A percentile compares a stretch with the other conserved stretches of the same genome.
Evolutionary conservation across 2,113 vertebrate genomes (phyloP).

Genomic region (Ailurus styani): DNA sequence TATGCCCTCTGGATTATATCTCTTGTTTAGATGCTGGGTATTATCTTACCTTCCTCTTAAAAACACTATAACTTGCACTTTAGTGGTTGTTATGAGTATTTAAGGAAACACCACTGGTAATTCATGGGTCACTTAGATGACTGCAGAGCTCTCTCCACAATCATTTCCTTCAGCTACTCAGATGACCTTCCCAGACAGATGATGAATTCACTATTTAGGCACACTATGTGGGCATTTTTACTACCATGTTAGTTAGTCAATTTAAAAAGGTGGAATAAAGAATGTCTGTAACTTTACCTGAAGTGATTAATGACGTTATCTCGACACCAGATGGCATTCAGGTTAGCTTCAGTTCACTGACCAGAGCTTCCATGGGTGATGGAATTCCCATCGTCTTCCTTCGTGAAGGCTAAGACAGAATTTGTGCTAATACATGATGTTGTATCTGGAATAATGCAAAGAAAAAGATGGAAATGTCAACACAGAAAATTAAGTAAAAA

Average conservation of each 20-base stretch:
- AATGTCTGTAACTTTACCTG: not conserved
- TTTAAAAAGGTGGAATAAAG: not conserved
- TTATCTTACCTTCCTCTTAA: not conserved
- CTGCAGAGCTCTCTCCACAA: not conserved
- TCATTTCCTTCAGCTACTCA: not conserved
- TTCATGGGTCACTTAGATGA: not conserved
- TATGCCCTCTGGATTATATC: not conserved
- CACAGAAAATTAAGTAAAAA: not conserved
- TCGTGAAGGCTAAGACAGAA: not conserved
- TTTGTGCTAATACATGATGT: not conserved
- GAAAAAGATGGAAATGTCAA: not conserved
- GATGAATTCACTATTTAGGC: not conserved
- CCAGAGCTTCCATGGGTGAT: not conserved
- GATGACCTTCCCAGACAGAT: not conserved
- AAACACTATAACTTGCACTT: not conserved
- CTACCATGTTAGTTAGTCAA: not conserved
- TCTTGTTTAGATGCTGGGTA: not conserved
- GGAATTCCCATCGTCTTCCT: not conserved
- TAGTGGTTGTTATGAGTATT: not conserved
- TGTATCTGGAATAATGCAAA: not conserved
- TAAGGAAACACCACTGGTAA: not conserved
- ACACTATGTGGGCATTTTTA: not conserved
- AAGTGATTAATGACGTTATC: not conserved
- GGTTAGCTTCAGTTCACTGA: not conserved
- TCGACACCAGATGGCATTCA: not conserved